These are phyloP conservation scores for Mustela lutreola DNA, from an alignment of 2,113 vertebrate genomes.

Conservation along the genomic window DNA sequence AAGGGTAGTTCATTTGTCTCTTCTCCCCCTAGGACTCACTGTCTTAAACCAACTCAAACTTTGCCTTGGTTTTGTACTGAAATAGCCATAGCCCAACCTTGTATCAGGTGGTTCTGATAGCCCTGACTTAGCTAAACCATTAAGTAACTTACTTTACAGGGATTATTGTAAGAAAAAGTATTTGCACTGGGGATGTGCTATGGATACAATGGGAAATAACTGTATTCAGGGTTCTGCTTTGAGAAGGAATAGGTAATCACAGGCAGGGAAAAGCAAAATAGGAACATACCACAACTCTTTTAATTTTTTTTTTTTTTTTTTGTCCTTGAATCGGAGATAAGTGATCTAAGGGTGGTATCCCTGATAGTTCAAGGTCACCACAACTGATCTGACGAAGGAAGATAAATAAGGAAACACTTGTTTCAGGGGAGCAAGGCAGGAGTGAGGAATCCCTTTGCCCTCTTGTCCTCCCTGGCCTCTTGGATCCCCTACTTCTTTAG, in stretches of 20 bases:
- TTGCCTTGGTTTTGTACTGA: not conserved
- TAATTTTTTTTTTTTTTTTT: not conserved
- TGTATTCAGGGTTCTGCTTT: not conserved
- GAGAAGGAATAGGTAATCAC: not conserved
- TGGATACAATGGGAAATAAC: not conserved
- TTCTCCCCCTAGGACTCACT: not conserved
- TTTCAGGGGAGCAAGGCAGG: constrained; percentile 55
- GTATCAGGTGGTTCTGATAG: not conserved
- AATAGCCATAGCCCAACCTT: not conserved
- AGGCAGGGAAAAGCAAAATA: not conserved
- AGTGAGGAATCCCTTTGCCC: not conserved
- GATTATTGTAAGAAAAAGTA: not conserved
- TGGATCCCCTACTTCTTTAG: not conserved
- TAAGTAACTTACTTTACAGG: not conserved
- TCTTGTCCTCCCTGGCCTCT: constrained; percentile 40
- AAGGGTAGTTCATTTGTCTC: not conserved
- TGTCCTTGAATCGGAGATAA: not conserved
- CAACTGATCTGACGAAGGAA: constrained; percentile 31
- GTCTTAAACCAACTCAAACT: not conserved
- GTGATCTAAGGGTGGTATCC: not conserved
- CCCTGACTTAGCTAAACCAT: not conserved
- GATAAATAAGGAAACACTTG: constrained; percentile 54
- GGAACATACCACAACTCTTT: not conserved
- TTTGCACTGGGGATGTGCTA: not conserved
- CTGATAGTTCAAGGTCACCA: not conserved